Conservation (phyloP, 2,888 invertebrate species). For the Cacoxenus indagator region DNA sequence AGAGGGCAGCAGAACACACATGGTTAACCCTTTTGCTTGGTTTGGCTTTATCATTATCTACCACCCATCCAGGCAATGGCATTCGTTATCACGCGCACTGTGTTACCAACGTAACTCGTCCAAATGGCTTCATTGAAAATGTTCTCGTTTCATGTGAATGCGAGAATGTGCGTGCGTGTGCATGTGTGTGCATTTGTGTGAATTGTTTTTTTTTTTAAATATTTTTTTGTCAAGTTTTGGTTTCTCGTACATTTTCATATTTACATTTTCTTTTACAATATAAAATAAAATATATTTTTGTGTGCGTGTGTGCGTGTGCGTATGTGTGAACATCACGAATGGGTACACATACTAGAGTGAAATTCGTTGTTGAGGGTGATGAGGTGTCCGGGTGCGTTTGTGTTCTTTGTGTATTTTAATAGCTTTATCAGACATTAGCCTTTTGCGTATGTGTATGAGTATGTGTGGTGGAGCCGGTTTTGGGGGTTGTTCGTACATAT, state of each 20-base stretch:
- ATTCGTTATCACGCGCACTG: not conserved
- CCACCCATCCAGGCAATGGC: not conserved
- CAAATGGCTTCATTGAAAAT: slow-evolving; percentile 62
- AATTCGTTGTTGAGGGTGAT: not conserved
- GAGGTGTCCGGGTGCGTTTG: not conserved
- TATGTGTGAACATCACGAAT: too few species aligned
- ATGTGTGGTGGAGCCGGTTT: slow-evolving; percentile 16
- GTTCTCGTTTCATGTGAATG: slow-evolving; percentile 14
- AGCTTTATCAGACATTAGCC: slow-evolving; percentile 8
- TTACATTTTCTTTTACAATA: slow-evolving; percentile 22
- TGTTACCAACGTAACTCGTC: slow-evolving; percentile 9
- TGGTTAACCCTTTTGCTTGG: too few species aligned
- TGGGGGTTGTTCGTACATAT: not conserved
- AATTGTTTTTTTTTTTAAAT: slow-evolving; percentile 15
- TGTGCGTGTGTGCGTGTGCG: too few species aligned
- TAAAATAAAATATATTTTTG: slow-evolving; percentile 16
- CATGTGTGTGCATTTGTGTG: slow-evolving; percentile 33
- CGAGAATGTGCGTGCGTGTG: slow-evolving; percentile 30
- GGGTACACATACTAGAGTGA: too few species aligned
- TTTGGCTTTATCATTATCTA: too few species aligned
- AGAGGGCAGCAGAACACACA: too few species aligned
- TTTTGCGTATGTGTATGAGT: not conserved
- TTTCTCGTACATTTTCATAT: slow-evolving; percentile 12
- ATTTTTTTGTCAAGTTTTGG: too few species aligned
- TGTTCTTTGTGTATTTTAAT: not conserved